Base-by-base conservation (phyloP, 1,140 invertebrate genomes). In the Apolygus lucorum region DNA sequence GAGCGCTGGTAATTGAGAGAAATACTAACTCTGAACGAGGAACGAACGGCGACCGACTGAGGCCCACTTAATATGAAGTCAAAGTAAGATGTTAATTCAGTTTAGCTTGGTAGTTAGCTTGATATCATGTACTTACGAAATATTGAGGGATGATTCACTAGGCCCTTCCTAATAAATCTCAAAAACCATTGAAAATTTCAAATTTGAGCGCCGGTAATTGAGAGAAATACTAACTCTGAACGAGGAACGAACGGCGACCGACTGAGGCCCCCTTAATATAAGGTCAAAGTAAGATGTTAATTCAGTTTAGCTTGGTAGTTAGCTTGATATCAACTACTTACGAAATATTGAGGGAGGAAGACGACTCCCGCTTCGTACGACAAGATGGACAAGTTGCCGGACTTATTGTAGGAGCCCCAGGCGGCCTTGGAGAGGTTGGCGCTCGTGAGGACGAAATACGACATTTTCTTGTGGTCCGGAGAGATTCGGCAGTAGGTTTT, bases 371-470 rank as follows among this genome's bases (percentile, higher is more conserved):
- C 88, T 82, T 99, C 96, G 77, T 95, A 97, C 54, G 91, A 96
- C 22, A 74, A 63, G 24, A 74, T 74, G 76, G 90, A 84, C 1
- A 95, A 88, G 69, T 81, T 76, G 49, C 80, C 79, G 59, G 84
- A 82, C 74, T 90, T 90, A 71, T 87, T 88, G 24, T 86, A 76
- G 21, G 79, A 82, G 68, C 95, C 95, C 95, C 95, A 98, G 0
- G 95, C 95, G 21, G 94, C 92, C 82, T 96, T 97, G 14, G 94
- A 97, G 4, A 98, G 78, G 81, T 98, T 98, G 0, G 91, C 92
- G 74, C 93, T 96, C 0, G 94, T 96, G 0, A 97, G 80, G 0
- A 95, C 79, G 77, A 93, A 95, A 87, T 90, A 93, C 71, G 86
- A 87, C 71, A 86, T 83, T 77, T 84, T 80, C 63, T 81, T 80